Base-by-base conservation (phyloP, 1,140 invertebrate genomes). In the Papilio dardanus region DNA sequence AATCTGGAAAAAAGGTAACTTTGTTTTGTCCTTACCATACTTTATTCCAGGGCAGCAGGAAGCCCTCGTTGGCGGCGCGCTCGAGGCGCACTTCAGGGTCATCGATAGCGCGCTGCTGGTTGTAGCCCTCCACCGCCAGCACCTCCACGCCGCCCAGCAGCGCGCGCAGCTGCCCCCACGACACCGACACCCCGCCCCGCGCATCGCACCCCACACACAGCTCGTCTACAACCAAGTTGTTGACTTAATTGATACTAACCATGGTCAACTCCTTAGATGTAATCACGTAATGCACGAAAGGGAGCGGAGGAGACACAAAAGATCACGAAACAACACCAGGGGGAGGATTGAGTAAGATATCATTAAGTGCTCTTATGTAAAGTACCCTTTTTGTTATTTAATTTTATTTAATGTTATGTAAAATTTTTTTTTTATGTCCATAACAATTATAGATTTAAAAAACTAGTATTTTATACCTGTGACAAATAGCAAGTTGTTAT, bases 131-230 rank as follows among this genome's bases (percentile, higher is more conserved):
- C 3, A 98, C 93, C 16, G 95, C 95, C 79, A 98, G 96, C 73
- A 98, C 96, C 79, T 97, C 96, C 30, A 95, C 95, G 75, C 95
- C 95, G 84, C 98, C 97, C 77, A 98, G 94, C 16, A 96, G 95
- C 74, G 97, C 94, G 79, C 87, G 88, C 74, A 93, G 79, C 54
- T 88, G 87, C 62, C 86, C 87, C 92, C 90, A 92, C 5, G 79
- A 66, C 68, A 94, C 84, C 5, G 90, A 92, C 12, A 93, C 78
- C 7, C 92, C 90, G 21, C 76, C 69, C 58, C 81, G 84, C 71
- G 89, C 86, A 42, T 90, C 87, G 74, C 88, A 92, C 0, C 86
- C 80, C 74, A 92, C 80, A 7, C 86, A 89, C 85, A 92, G 86
- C 65, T 93, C 89, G 54, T 93, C 90, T 93, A n/a, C n/a, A n/a